A percentile compares a stretch with the other conserved stretches of the same genome.
phyloP scores from a whole-genome alignment of 2,888 invertebrate species.

The Idaea biselata region DNA sequence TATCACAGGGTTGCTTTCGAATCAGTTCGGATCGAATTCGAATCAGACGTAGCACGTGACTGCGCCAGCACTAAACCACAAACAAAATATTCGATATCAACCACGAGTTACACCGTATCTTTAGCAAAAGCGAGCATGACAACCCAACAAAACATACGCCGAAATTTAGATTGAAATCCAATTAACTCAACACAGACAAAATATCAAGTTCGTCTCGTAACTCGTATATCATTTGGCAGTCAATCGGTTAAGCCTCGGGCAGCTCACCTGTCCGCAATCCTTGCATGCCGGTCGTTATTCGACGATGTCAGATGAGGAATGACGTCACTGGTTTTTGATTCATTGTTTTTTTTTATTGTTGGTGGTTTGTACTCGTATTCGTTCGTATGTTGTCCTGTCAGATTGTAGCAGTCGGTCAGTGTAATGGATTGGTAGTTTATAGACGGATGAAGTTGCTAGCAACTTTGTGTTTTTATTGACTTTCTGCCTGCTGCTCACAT shows the following conservation, averaged over 20 bases:
- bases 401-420: not conserved
- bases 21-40: too few relatives aligned
- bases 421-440: too few relatives aligned
- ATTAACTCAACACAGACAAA: not conserved
- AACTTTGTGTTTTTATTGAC: too few relatives aligned
- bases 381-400: not conserved
- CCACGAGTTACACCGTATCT: too few relatives aligned
- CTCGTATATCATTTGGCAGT: conserved; percentile 34
- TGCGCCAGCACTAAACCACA: too few relatives aligned
- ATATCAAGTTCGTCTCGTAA: conserved; percentile 1
- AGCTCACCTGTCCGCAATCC: conserved; percentile 67
- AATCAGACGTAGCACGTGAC: too few relatives aligned
- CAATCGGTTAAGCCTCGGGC: conserved; percentile 41
- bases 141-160: not conserved
- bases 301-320: conserved; percentile 37
- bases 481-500: too few relatives aligned
- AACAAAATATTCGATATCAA: too few relatives aligned
- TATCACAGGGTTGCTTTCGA: too few relatives aligned
- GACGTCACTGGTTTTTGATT: conserved; percentile 48
- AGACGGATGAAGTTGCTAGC: too few relatives aligned
- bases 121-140: not conserved
- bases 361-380: not conserved
- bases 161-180: not conserved
- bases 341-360: conserved; percentile 12
- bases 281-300: conserved; percentile 55